A percentile compares a stretch with the other conserved stretches of the same genome.
Conservation (phyloP, 2,797 vertebrate species). For the Pantherophis vulpinus region DNA sequence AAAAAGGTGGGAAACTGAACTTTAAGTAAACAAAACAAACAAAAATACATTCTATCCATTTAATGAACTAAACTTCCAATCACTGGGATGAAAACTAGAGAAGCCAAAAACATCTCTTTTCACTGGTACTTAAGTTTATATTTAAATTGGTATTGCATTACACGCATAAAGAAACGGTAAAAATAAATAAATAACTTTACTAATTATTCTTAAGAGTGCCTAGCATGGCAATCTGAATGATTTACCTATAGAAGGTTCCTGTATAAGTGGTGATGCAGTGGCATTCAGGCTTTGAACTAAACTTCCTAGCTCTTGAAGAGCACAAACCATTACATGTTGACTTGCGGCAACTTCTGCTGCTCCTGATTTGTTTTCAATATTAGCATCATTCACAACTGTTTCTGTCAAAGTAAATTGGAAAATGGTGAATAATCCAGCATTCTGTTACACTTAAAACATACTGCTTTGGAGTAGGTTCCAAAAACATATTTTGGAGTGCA, state of each 20-base stretch:
- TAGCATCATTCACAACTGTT: conserved; percentile 92
- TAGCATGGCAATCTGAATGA: background rate
- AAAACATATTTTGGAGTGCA: background rate
- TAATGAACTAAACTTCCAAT: background rate
- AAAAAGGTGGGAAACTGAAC: background rate
- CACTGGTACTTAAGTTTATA: background rate
- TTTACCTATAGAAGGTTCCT: conserved; percentile 93
- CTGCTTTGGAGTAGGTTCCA: background rate
- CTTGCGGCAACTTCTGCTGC: conserved; percentile 92
- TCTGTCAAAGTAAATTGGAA: conserved; percentile 71
- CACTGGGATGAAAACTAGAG: background rate
- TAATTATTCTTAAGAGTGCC: background rate
- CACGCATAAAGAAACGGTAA: background rate
- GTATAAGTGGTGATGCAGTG: conserved; percentile 94
- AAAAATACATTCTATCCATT: background rate
- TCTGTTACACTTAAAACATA: background rate
- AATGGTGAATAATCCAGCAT: conserved; percentile 36
- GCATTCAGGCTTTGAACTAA: conserved; percentile 95
- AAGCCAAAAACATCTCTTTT: background rate
- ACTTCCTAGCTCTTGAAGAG: conserved; percentile 94
- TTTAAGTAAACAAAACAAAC: background rate
- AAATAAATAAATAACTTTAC: background rate
- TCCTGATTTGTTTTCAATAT: conserved; percentile 89
- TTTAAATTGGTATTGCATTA: background rate
- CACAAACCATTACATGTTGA: conserved; percentile 98